Percentiles rank a stretch among this genome's conserved stretches.
Evolutionary conservation across 2,797 vertebrate species (phyloP).

Genomic region (Pygocentrus nattereri): DNA sequence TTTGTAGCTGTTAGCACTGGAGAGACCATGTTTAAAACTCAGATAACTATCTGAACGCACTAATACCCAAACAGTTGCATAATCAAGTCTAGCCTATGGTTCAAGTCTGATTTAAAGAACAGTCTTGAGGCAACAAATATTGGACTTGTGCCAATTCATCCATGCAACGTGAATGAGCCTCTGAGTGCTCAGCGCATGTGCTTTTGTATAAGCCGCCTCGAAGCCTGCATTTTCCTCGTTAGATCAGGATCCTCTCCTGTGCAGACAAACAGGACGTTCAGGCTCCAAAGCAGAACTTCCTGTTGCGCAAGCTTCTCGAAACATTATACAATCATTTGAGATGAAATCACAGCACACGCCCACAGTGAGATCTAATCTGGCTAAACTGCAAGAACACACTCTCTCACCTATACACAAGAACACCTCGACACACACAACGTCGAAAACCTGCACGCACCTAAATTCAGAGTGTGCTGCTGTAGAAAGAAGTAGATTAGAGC

Average conservation of each 20-base stretch:
- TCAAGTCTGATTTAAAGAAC: too few relatives aligned
- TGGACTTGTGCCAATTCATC: not conserved
- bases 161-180: not conserved
- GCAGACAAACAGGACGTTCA: constrained; percentile 63
- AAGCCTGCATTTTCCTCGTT: constrained; percentile 7
- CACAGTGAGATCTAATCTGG: constrained; percentile 64
- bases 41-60: too few relatives aligned
- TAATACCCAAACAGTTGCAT: too few relatives aligned
- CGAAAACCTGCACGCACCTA: not conserved
- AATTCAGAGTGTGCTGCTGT: not conserved
- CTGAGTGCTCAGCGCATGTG: not conserved
- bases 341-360: constrained; percentile 67
- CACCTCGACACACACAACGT: constrained; percentile 21
- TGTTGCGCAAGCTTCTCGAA: constrained; percentile 55
- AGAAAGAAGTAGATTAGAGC: too few relatives aligned
- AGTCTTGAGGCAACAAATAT: too few relatives aligned
- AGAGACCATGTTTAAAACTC: too few relatives aligned
- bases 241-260: constrained; percentile 21
- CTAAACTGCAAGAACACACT: constrained; percentile 57
- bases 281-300: constrained; percentile 64
- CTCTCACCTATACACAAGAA: constrained; percentile 32
- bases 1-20: too few relatives aligned
- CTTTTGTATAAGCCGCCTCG: not conserved
- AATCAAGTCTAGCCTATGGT: too few relatives aligned
- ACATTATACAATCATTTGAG: constrained; percentile 41